Conservation (phyloP, 2,797 vertebrate genomes). For the Oryzias sinensis region DNA sequence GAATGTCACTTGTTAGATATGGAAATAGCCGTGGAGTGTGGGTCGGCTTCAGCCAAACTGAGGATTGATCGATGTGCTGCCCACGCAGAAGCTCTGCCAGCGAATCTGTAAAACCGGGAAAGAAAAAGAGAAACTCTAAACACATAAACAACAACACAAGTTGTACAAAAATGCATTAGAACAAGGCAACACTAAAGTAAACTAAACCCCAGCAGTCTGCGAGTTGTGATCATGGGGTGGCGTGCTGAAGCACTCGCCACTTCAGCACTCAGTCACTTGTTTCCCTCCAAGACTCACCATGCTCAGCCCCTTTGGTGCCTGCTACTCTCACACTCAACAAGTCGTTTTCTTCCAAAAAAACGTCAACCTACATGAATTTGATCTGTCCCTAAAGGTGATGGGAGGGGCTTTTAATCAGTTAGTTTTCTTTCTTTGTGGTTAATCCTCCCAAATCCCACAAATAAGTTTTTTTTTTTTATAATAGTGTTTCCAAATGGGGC, state of each 20-base stretch:
- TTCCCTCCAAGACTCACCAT: background rate
- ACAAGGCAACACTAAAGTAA: background rate
- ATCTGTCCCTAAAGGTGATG: constrained; percentile 6
- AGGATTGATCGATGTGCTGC: constrained; percentile 43
- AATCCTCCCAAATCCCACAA: no score
- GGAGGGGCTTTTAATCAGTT: constrained; percentile 17
- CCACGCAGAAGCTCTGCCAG: constrained; percentile 40
- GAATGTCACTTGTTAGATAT: constrained; percentile 29
- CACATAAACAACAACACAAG: background rate
- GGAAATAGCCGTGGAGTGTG: constrained; percentile 34
- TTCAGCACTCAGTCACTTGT: constrained; percentile 7
- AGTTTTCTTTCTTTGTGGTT: no score
- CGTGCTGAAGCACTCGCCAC: background rate
- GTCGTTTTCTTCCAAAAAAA: no score
- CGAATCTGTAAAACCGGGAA: constrained; percentile 13
- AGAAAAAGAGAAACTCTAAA: constrained; percentile 14
- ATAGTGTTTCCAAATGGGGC: no score
- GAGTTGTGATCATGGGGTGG: constrained; percentile 1
- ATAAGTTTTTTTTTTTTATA: no score
- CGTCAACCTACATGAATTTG: background rate
- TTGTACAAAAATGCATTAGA: background rate
- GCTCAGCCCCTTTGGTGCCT: constrained; percentile 21
- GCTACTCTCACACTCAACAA: constrained; percentile 20
- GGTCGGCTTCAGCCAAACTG: constrained; percentile 31
- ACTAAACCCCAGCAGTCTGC: background rate